Evolutionary conservation across 1,140 invertebrate species (phyloP).

Genomic region (Danaus melanippus): DNA sequence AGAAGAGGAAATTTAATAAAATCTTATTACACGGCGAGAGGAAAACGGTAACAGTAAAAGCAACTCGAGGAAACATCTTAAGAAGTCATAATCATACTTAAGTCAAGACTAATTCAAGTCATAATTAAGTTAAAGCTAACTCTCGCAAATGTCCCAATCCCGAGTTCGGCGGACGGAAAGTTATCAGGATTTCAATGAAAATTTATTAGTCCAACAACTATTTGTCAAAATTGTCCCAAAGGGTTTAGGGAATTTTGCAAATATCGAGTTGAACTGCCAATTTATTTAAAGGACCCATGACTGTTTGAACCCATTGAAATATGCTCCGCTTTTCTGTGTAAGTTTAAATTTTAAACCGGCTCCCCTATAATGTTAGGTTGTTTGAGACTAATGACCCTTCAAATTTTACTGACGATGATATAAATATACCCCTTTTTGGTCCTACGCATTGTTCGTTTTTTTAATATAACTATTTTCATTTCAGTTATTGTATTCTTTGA

Average conservation of each 20-base stretch:
- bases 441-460: too few species aligned
- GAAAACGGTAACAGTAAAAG: conserved; percentile 6
- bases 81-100: conserved; percentile 57
- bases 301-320: conserved; percentile 33
- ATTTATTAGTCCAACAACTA: conserved; percentile 67
- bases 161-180: conserved; percentile 43
- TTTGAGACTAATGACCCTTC: conserved; percentile 19
- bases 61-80: conserved; percentile 31
- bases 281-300: conserved; percentile 44
- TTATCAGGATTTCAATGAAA: conserved; percentile 63
- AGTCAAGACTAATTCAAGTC: conserved; percentile 59
- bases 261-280: conserved; percentile 54
- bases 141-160: conserved; percentile 56
- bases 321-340: conserved; percentile 29
- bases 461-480: too few species aligned
- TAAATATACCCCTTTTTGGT: too few species aligned
- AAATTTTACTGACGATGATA: conserved; percentile 5
- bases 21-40: conserved; percentile 6
- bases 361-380: conserved; percentile 21
- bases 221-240: conserved; percentile 65
- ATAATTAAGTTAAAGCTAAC: conserved; percentile 62
- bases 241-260: conserved; percentile 55
- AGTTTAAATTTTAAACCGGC: conserved; percentile 29
- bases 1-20: conserved; percentile 9
- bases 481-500: too few species aligned